Evolutionary conservation across 2,888 invertebrate genomes (phyloP).

Genomic region (Panzeria rudis): DNA sequence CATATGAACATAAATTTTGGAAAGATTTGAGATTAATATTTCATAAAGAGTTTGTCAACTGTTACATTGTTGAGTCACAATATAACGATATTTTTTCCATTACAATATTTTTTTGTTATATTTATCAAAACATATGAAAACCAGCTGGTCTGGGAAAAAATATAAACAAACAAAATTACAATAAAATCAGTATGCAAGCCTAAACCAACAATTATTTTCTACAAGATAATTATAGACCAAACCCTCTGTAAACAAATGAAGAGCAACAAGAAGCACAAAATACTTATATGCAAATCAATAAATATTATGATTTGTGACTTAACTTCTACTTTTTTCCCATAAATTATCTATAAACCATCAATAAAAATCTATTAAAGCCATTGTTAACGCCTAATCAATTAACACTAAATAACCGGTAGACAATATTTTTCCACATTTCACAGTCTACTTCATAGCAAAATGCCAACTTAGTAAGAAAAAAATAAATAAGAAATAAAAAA

Average conservation of each 20-base stretch:
- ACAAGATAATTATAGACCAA: constrained; percentile 51
- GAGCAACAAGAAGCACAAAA: background rate
- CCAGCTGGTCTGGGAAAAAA: constrained; percentile 34
- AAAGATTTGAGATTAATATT: too few relatives aligned
- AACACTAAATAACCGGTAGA: constrained; percentile 68
- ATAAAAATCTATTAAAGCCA: constrained; percentile 70
- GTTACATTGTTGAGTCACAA: background rate
- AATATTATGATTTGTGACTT: constrained; percentile 61
- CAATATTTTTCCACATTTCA: constrained; percentile 18
- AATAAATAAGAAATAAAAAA: constrained; percentile 7
- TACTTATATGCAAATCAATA: constrained; percentile 17
- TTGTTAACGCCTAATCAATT: constrained; percentile 73
- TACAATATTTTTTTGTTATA: background rate
- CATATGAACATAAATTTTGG: too few relatives aligned
- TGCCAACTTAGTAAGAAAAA: constrained; percentile 22
- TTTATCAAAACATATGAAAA: background rate
- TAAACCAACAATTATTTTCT: constrained; percentile 47
- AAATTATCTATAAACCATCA: constrained; percentile 70
- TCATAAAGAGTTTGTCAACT: background rate
- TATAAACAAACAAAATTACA: background rate
- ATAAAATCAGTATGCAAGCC: constrained; percentile 32
- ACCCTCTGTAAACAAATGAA: constrained; percentile 18
- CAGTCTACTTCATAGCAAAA: constrained; percentile 16
- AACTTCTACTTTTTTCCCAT: constrained; percentile 63
- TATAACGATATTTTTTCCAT: background rate